A percentile compares a stretch with the other conserved stretches of the same genome.
Conservation (phyloP, 2,797 vertebrate species). For the Spinibarbus caldwelli region DNA sequence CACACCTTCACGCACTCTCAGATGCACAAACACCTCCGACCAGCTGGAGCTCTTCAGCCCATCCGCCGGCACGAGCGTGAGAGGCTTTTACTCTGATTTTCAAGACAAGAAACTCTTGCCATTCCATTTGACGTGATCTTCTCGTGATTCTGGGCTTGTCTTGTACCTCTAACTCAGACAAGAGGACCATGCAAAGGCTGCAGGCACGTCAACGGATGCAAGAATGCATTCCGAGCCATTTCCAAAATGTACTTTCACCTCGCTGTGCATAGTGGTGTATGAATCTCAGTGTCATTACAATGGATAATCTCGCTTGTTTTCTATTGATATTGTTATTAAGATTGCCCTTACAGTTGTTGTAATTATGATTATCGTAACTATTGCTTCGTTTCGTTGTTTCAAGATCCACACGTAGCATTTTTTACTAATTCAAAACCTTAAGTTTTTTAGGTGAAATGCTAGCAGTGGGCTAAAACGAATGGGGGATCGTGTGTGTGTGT, state of each 20-base stretch:
- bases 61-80: constrained; percentile 15
- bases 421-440: constrained; percentile 62
- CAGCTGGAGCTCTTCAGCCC: neutral
- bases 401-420: constrained; percentile 76
- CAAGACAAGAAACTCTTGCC: constrained; percentile 20
- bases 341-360: constrained; percentile 73
- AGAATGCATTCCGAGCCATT: constrained; percentile 64
- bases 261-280: constrained; percentile 79
- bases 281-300: constrained; percentile 75
- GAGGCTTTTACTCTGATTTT: constrained; percentile 26
- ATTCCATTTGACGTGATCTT: constrained; percentile 9
- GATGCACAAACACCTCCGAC: constrained; percentile 22
- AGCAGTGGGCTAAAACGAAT: constrained; percentile 49
- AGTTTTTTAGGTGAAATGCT: constrained; percentile 66
- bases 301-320: constrained; percentile 71
- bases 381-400: constrained; percentile 72
- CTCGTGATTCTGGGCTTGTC: constrained; percentile 8
- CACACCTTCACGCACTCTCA: constrained; percentile 46
- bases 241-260: constrained; percentile 71
- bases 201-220: constrained; percentile 15
- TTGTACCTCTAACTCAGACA: neutral
- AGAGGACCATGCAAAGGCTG: constrained; percentile 25
- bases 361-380: constrained; percentile 74
- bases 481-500: constrained; percentile 56
- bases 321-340: constrained; percentile 77